phyloP scores from a whole-genome alignment of 2,888 invertebrate genomes.

The Aspidapion aeneum region DNA sequence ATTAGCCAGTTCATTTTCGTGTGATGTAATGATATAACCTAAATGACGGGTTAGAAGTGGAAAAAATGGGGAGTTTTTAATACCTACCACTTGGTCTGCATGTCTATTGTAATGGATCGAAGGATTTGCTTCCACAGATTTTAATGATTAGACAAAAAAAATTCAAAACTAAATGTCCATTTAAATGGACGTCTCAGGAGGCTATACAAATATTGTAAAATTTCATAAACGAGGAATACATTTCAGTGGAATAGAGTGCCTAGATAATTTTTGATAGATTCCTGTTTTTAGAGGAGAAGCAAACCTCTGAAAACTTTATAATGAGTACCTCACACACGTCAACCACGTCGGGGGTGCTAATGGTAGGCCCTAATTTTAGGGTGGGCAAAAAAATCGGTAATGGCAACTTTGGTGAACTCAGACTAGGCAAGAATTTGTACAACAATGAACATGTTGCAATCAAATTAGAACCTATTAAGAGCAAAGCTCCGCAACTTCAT shows the following conservation, averaged over 20 bases:
- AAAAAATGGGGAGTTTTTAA: too few species aligned
- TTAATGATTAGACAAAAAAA: too few species aligned
- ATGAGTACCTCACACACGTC: conserved; percentile 16
- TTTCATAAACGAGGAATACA: too few species aligned
- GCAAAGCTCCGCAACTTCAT: conserved; percentile 99
- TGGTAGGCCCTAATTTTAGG: conserved; percentile 99
- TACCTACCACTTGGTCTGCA: too few species aligned
- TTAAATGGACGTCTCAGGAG: too few species aligned
- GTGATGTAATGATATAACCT: too few species aligned
- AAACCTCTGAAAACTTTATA: conserved; percentile 8
- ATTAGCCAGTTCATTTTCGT: too few species aligned
- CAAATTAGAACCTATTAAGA: conserved; percentile 99
- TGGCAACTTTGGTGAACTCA: conserved; percentile 99
- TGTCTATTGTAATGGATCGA: too few species aligned
- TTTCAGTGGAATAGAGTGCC: conserved; percentile 3
- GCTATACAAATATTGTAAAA: too few species aligned
- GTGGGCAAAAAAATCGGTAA: conserved; percentile 99
- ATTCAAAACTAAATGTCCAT: too few species aligned
- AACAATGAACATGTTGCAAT: conserved; percentile 99
- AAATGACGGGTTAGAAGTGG: too few species aligned
- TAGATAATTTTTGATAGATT: conserved; percentile 23
- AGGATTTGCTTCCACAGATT: too few species aligned
- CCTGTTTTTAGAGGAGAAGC: conserved; percentile 23
- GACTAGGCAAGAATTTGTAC: conserved; percentile 99
- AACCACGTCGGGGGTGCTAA: conserved; percentile 83